Conservation (phyloP, 2,888 invertebrate species). For the Glaucopsyche alexis region DNA sequence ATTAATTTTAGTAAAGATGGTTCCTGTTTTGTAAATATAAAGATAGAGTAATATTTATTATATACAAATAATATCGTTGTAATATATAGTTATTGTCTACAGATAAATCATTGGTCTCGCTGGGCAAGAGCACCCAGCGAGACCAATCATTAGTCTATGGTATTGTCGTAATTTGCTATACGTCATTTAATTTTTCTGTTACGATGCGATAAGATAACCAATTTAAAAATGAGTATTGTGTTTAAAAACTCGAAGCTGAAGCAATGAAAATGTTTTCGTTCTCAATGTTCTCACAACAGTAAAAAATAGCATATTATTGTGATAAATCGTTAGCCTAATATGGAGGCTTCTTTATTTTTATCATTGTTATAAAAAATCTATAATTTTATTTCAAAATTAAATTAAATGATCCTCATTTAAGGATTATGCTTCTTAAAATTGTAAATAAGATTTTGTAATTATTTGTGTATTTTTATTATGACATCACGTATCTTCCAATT, state of each 20-base stretch:
- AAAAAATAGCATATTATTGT: not conserved
- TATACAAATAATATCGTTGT: slow-evolving; percentile 20
- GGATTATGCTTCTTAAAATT: not conserved
- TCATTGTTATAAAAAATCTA: slow-evolving; percentile 10
- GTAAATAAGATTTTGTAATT: slow-evolving; percentile 34
- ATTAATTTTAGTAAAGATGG: slow-evolving; percentile 25
- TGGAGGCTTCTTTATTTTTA: slow-evolving; percentile 14
- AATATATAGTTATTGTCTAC: no score
- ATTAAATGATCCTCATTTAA: not conserved
- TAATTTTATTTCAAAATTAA: slow-evolving; percentile 21
- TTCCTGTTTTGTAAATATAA: slow-evolving; percentile 30
- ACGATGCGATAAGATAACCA: slow-evolving; percentile 22
- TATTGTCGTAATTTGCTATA: not conserved
- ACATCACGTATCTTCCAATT: slow-evolving; percentile 38
- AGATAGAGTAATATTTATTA: slow-evolving; percentile 28
- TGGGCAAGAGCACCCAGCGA: no score
- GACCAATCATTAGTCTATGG: no score
- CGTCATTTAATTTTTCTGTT: not conserved
- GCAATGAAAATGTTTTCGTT: not conserved
- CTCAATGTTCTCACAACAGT: not conserved
- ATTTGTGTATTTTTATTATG: slow-evolving; percentile 31
- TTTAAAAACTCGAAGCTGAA: not conserved
- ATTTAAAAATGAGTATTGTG: not conserved
- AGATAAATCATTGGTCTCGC: no score
- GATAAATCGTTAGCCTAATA: not conserved